phyloP scores from a whole-genome alignment of 2,113 vertebrate genomes.

The Notothenia rossii region DNA sequence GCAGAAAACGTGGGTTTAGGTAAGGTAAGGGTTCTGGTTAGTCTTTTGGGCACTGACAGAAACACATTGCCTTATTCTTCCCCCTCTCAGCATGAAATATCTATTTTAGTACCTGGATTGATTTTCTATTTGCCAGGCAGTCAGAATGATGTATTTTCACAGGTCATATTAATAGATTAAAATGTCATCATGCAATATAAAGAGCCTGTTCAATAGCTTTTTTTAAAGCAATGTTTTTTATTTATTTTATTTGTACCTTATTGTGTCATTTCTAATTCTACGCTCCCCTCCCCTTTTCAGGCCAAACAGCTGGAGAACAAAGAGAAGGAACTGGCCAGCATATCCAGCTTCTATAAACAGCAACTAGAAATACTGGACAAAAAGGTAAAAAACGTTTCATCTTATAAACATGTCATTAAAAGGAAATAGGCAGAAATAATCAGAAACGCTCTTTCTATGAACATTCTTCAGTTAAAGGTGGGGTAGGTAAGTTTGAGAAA shows the following conservation, averaged over 20 bases:
- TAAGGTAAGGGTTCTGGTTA: not conserved
- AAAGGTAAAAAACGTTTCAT: conserved; percentile 84
- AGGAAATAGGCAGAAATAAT: not conserved
- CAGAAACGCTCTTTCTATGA: not conserved
- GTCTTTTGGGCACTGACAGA: not conserved
- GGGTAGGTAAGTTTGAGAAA: too few species aligned
- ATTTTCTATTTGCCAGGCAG: not conserved
- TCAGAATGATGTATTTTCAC: not conserved
- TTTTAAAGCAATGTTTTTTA: not conserved
- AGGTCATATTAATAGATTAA: not conserved
- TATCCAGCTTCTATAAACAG: conserved; percentile 89
- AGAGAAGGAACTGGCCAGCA: conserved; percentile 86
- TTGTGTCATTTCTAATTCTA: not conserved
- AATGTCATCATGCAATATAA: conserved; percentile 1
- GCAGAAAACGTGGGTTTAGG: not conserved
- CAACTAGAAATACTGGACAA: conserved; percentile 90
- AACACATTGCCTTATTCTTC: not conserved
- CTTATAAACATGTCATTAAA: not conserved
- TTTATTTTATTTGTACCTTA: not conserved
- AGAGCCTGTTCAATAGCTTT: not conserved
- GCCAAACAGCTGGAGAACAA: conserved; percentile 85
- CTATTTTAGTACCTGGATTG: not conserved
- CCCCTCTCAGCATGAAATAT: not conserved
- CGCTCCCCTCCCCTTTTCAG: conserved; percentile 69
- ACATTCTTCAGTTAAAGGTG: not conserved